Percentiles rank a stretch among this genome's conserved stretches.
Evolutionary conservation across 2,113 vertebrate genomes (phyloP).

Genomic region (rat (Rattus norvegicus)): GRCr8 NC_086031.1:70158501-70159000

Average conservation of each 20-base stretch:
- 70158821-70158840: not conserved
- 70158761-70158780: constrained; percentile 25
- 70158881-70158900: not conserved
- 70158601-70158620: constrained; percentile 30
- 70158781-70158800: not conserved
- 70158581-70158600: not conserved
- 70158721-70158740: constrained; percentile 40
- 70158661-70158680: not conserved
- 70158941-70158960: not conserved
- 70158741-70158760: constrained; percentile 6
- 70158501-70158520: constrained; percentile 54
- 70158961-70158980: not conserved
- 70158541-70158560: constrained; percentile 8
- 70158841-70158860: constrained; percentile 28
- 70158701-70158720: not conserved
- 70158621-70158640: constrained; percentile 9
- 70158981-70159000: not conserved
- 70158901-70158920: not conserved
- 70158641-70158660: not conserved
- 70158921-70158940: not conserved
- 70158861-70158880: not conserved
- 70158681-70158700: not conserved
- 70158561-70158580: constrained; percentile 27
- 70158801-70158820: constrained; percentile 60
- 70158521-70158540: constrained; percentile 39